phyloP scores from a whole-genome alignment of 2,113 vertebrate genomes.

The Camelus bactrianus region DNA sequence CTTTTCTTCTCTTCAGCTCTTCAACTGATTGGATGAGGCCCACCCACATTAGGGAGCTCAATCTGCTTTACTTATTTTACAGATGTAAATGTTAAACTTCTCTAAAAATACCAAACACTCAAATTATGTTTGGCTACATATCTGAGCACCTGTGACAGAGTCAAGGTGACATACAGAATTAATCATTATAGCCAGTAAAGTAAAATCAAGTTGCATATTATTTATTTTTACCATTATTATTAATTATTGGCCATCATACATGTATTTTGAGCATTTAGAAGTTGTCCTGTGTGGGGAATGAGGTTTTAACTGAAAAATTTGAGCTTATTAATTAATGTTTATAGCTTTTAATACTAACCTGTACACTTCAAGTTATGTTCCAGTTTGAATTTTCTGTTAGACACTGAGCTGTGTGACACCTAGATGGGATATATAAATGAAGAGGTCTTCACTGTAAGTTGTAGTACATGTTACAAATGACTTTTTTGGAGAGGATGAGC shows the following conservation, averaged over 20 bases:
- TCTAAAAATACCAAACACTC: background rate
- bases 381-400: background rate
- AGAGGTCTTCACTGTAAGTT: background rate
- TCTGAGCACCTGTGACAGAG: background rate
- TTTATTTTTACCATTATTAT: slow-evolving; percentile 12
- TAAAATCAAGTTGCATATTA: background rate
- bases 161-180: background rate
- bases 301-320: background rate
- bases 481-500: background rate
- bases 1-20: background rate
- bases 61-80: background rate
- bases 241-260: background rate
- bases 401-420: background rate
- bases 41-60: background rate
- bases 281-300: background rate
- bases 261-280: background rate
- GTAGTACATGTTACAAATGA: background rate
- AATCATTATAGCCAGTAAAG: background rate
- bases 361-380: background rate
- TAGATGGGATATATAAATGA: background rate
- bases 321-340: background rate
- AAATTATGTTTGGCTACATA: background rate
- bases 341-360: background rate
- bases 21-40: background rate
- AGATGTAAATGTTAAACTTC: background rate